Conservation (phyloP, 2,797 vertebrate species). For the Paedocypris micromegethes region DNA sequence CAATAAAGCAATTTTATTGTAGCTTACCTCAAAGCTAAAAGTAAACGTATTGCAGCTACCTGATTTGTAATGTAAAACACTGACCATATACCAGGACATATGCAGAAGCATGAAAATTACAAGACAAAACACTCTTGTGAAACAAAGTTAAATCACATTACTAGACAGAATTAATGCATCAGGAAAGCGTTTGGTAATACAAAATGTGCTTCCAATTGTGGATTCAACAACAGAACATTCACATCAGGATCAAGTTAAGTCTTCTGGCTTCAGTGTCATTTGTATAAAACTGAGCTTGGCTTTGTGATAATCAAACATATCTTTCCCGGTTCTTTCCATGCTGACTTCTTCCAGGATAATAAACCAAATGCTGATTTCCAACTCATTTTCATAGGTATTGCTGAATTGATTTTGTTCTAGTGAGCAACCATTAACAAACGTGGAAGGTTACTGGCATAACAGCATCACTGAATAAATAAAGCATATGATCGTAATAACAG, state of each 20-base stretch:
- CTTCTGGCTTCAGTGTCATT: conserved; percentile 39
- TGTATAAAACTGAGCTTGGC: conserved; percentile 35
- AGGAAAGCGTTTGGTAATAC: conserved; percentile 24
- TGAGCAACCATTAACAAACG: too few relatives aligned
- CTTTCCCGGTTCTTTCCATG: conserved; percentile 43
- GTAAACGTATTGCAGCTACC: too few relatives aligned
- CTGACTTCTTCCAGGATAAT: conserved; percentile 24
- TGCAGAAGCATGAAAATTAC: too few relatives aligned
- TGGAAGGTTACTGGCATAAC: neutral
- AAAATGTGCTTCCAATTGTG: conserved; percentile 31
- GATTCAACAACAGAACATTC: conserved; percentile 34
- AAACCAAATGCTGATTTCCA: conserved; percentile 41
- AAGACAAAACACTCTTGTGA: neutral
- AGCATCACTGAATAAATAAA: neutral
- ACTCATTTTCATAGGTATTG: neutral
- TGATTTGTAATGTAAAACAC: too few relatives aligned
- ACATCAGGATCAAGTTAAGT: conserved; percentile 56
- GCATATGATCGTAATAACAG: too few relatives aligned
- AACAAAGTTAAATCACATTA: neutral
- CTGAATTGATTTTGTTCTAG: neutral
- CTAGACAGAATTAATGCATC: neutral
- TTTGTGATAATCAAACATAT: conserved; percentile 47
- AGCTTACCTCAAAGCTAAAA: too few relatives aligned
- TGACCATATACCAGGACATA: too few relatives aligned
- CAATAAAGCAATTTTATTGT: too few relatives aligned